Evolutionary conservation across 2,797 vertebrate genomes (phyloP), one percentile per base, ranked within the genome.

Genomic region (Propithecus perrieri): DNA sequence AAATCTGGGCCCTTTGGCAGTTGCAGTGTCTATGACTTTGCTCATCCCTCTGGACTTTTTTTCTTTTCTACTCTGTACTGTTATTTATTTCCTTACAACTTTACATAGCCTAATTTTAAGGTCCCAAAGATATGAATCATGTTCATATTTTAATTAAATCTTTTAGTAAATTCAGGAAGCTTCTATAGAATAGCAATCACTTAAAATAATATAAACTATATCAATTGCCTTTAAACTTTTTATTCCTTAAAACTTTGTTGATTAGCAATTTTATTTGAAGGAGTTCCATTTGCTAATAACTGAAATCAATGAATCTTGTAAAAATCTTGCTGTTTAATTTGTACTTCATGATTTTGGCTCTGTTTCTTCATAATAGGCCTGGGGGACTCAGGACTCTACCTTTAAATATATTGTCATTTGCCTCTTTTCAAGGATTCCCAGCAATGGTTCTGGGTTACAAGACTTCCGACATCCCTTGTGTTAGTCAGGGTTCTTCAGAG

Each of bases 71-170:
- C 30, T 67, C 28, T 55, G 33, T n/a, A n/a, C 38, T 85, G 30
- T 89, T 97, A 87, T 94, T 96, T 96, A 95, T 74, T 93, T 95
- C 89, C 41, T 94, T 35, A 63, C 26, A 91, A 76, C 55, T 90
- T 85, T 87, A 41, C 14, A 59, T 72, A 85, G 71, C 38, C 65
- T 86, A 94, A 96, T 89, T 95, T 93, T 93, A 81, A 86, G 50
- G 2, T 61, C 18, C 50, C 53, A 89, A 95, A 89, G 7, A 94
- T 80, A 85, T 63, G 35, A 89, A 93, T 91, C 65, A 65, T 57
- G 10, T 59, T 28, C 24, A 90, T 61, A 91, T 67, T 90, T 96
- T 92, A 94, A 95, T 94, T 86, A 95, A 96, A 76, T 7, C 5
- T 96, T 91, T 96, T 48, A 89, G 33, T 61, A 93, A 88, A 79